Percentiles rank a stretch among this genome's conserved stretches.
Evolutionary conservation across 1,140 invertebrate species (phyloP).

Genomic region (Leptinotarsa texana): DNA sequence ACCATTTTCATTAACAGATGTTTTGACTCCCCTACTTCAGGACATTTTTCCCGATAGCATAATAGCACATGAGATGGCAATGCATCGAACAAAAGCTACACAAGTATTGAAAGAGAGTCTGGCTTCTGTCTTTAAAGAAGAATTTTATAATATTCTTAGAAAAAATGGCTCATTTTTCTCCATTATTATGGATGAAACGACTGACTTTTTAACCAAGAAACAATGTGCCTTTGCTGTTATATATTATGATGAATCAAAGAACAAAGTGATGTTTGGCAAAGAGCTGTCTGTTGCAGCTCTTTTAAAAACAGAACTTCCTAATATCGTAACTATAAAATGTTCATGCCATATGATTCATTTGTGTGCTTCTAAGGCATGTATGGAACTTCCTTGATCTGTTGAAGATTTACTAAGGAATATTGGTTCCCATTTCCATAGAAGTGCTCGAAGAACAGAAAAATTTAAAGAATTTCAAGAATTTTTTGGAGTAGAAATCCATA

Average conservation of each 20-base stretch:
- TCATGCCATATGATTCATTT: constrained; percentile 33
- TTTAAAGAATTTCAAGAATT: constrained; percentile 26
- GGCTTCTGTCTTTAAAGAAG: constrained; percentile 15
- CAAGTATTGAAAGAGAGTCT: constrained; percentile 25
- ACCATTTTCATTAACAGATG: constrained; percentile 31
- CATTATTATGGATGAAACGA: constrained; percentile 36
- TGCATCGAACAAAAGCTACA: constrained; percentile 28
- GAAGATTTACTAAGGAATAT: constrained; percentile 41
- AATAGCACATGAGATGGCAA: constrained; percentile 26
- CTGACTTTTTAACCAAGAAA: constrained; percentile 24
- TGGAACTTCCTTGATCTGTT: constrained; percentile 26
- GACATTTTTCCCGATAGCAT: constrained; percentile 30
- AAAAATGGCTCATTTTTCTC: constrained; percentile 27
- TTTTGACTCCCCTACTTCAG: constrained; percentile 16
- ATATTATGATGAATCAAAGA: constrained; percentile 32
- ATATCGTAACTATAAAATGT: constrained; percentile 28
- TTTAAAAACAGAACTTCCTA: constrained; percentile 27
- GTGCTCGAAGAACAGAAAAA: constrained; percentile 19
- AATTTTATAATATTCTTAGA: constrained; percentile 8
- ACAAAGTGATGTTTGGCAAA: constrained; percentile 27
- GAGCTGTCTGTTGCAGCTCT: constrained; percentile 40
- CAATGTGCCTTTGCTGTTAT: constrained; percentile 33
- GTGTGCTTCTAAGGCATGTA: constrained; percentile 28
- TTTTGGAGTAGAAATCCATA: constrained; percentile 26
- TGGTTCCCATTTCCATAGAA: constrained; percentile 40